These are phyloP conservation scores for Hirtodrosophila confusa DNA, from an alignment of 2,888 invertebrate genomes.

Conservation along the genomic window DNA sequence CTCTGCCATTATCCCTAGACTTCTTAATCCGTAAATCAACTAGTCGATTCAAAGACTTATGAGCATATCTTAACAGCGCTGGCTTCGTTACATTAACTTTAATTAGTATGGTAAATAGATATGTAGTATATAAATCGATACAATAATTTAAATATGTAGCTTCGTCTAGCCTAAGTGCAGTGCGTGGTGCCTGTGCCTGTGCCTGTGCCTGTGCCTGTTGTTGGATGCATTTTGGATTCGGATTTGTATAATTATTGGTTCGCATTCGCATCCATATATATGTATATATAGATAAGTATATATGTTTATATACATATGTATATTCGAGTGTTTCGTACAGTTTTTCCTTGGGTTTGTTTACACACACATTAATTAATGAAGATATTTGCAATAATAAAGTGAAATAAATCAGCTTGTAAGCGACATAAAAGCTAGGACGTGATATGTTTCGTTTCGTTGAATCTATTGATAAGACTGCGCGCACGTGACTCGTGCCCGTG, in stretches of 20 bases:
- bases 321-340: constrained; percentile 68
- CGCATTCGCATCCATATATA: constrained; percentile 32
- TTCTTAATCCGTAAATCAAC: too few species aligned
- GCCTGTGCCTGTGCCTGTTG: constrained; percentile 7
- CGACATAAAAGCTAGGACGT: constrained; percentile 65
- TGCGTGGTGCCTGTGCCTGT: constrained; percentile 41
- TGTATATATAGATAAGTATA: constrained; percentile 15
- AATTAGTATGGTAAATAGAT: constrained; percentile 77
- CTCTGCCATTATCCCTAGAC: too few species aligned
- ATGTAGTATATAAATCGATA: constrained; percentile 70
- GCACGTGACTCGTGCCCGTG: constrained; percentile 59
- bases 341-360: constrained; percentile 46
- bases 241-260: constrained; percentile 53
- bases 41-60: constrained; percentile 3
- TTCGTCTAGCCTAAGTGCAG: constrained; percentile 73
- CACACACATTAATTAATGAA: constrained; percentile 30
- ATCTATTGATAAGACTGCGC: constrained; percentile 68
- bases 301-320: constrained; percentile 29
- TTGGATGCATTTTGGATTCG: constrained; percentile 52
- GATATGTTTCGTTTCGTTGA: constrained; percentile 77
- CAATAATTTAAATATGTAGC: constrained; percentile 77
- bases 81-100: constrained; percentile 74
- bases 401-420: constrained; percentile 41
- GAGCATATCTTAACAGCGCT: constrained; percentile 10
- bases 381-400: constrained; percentile 44